Evolutionary conservation across 2,113 vertebrate species (phyloP).

Genomic region (Dicerorhinus sumatrensis): DNA sequence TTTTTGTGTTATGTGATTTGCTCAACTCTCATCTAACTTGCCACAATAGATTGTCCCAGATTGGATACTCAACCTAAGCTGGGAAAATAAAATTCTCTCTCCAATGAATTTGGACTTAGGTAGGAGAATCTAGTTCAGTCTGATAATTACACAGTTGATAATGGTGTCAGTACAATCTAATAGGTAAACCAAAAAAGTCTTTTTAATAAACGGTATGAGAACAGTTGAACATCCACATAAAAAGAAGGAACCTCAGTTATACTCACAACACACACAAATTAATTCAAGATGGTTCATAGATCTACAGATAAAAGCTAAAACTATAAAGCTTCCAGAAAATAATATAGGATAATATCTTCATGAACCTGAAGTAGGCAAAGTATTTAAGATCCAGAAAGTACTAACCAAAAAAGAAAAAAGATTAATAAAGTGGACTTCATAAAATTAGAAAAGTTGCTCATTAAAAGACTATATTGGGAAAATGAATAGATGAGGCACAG

Average conservation of each 20-base stretch:
- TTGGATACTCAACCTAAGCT: not conserved
- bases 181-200: not conserved
- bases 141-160: not conserved
- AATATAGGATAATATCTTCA: not conserved
- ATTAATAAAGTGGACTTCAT: no score
- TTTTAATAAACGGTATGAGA: not conserved
- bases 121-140: not conserved
- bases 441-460: no score
- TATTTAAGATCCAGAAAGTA: not conserved
- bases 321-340: not conserved
- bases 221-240: not conserved
- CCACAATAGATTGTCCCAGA: not conserved
- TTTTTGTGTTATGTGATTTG: not conserved
- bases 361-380: not conserved
- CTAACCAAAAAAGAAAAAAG: not conserved
- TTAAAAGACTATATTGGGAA: no score
- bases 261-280: not conserved
- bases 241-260: not conserved
- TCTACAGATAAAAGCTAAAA: not conserved
- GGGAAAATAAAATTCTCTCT: not conserved
- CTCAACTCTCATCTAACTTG: not conserved
- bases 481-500: no score
- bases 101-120: not conserved
- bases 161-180: not conserved
- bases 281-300: not conserved